These are phyloP conservation scores for Sander vitreus DNA, from an alignment of 2,113 vertebrate genomes.

Conservation along the genomic window DNA sequence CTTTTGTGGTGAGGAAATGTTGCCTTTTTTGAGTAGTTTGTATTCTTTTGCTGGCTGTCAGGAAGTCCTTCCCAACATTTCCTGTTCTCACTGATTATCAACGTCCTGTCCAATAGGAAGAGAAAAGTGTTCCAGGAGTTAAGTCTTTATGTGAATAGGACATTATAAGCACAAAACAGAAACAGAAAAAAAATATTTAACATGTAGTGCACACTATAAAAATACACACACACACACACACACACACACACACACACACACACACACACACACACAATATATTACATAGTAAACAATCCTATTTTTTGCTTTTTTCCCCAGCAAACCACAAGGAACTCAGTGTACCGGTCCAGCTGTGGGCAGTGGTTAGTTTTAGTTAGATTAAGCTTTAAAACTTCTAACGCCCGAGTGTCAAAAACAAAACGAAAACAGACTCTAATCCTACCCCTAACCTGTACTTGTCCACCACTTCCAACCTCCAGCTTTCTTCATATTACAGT, in stretches of 20 bases:
- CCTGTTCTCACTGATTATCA: conserved; percentile 87
- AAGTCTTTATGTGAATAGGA: conserved; percentile 27
- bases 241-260: too few relatives aligned
- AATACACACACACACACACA: too few relatives aligned
- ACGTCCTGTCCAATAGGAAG: conserved; percentile 84
- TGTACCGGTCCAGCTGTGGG: background rate
- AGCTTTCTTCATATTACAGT: conserved; percentile 27
- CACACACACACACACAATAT: background rate
- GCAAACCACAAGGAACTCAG: background rate
- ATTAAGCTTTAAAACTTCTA: conserved; percentile 12
- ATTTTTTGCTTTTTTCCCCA: background rate
- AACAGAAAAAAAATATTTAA: background rate
- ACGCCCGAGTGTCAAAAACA: background rate
- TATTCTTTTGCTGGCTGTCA: conserved; percentile 76
- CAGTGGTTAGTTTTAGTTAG: conserved; percentile 4
- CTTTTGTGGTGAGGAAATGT: conserved; percentile 28
- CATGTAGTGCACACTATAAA: background rate
- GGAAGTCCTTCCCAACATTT: conserved; percentile 84
- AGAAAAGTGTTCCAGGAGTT: conserved; percentile 68
- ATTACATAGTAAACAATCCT: background rate
- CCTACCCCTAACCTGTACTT: background rate
- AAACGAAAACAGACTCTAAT: background rate
- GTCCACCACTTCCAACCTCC: conserved; percentile 9
- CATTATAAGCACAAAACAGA: conserved; percentile 1
- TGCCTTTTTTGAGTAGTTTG: conserved; percentile 53